Evolutionary conservation across 2,113 vertebrate genomes (phyloP).

Genomic region (Chionodraco myersi): DNA sequence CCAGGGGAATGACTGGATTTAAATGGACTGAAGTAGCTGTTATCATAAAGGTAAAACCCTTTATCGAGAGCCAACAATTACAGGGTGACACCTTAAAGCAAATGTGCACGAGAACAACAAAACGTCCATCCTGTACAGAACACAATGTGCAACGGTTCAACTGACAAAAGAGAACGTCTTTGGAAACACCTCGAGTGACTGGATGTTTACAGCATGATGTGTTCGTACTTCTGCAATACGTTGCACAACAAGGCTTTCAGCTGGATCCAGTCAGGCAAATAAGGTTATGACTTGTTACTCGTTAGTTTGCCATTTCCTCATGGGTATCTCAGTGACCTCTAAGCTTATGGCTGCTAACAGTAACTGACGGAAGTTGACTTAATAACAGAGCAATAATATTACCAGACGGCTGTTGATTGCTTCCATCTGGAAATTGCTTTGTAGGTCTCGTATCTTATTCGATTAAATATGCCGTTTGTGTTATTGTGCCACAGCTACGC

Average conservation of each 20-base stretch:
- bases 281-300: neutral
- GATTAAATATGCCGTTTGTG: constrained; percentile 38
- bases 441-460: constrained; percentile 46
- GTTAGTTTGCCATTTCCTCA: neutral
- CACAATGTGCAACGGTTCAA: neutral
- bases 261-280: neutral
- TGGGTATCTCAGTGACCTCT: neutral
- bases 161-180: neutral
- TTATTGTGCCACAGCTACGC: constrained; percentile 51
- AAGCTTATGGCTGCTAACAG: neutral
- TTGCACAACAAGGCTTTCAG: neutral
- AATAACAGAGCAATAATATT: constrained; percentile 10
- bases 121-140: too few relatives aligned
- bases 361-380: constrained; percentile 15
- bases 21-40: constrained; percentile 2
- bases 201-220: neutral
- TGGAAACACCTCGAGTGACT: neutral
- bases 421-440: constrained; percentile 48
- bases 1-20: constrained; percentile 28
- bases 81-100: neutral
- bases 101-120: neutral
- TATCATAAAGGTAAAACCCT: neutral
- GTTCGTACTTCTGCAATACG: neutral
- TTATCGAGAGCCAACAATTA: neutral
- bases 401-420: constrained; percentile 35